Percentiles rank a stretch among this genome's conserved stretches.
Evolutionary conservation across 2,797 vertebrate genomes (phyloP).

Genomic region (Coregonus suidteri): DNA sequence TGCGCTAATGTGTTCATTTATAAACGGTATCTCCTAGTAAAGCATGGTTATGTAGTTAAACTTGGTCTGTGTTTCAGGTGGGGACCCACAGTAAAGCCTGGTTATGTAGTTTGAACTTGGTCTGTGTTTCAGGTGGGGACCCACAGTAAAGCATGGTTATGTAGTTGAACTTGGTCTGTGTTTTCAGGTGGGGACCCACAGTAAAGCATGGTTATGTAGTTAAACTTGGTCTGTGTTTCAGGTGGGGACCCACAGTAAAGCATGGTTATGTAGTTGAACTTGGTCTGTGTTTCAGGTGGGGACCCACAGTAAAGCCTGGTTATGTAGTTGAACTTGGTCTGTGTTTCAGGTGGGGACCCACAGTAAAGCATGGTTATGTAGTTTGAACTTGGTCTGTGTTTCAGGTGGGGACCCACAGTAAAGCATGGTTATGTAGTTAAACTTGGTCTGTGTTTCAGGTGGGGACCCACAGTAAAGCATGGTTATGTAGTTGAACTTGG

Average conservation of each 20-base stretch:
- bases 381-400: neutral
- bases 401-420: constrained; percentile 85
- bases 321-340: neutral
- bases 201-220: too few species aligned
- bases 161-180: neutral
- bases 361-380: neutral
- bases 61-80: constrained; percentile 73
- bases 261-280: too few species aligned
- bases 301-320: constrained; percentile 67
- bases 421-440: too few species aligned
- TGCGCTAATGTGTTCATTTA: too few species aligned
- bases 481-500: too few species aligned
- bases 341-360: constrained; percentile 86
- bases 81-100: constrained; percentile 93
- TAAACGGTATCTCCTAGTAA: too few species aligned
- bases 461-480: constrained; percentile 73
- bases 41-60: too few species aligned
- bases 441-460: constrained; percentile 73
- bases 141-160: constrained; percentile 52
- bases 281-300: constrained; percentile 77
- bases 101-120: constrained; percentile 68
- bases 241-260: constrained; percentile 82
- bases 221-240: constrained; percentile 51
- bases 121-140: constrained; percentile 82
- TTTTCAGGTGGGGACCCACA: constrained; percentile 87